Base-by-base conservation (phyloP, 1,140 invertebrate genomes). In the Elysia chlorotica region DNA sequence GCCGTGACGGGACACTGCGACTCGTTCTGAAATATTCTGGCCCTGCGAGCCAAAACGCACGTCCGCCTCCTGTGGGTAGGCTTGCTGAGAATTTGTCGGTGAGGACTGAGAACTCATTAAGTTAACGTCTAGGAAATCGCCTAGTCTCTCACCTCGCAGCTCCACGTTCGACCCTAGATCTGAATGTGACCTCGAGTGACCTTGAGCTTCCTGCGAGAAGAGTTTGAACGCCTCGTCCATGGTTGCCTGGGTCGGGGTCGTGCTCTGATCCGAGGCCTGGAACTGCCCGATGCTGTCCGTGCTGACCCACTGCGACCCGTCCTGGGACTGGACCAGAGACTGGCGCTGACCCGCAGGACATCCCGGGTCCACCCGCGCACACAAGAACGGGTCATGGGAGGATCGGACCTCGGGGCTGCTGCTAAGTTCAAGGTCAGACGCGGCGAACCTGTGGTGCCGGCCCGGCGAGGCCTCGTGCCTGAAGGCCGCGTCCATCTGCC, bases 401-500 rank as follows among this genome's bases (percentile, higher is more conserved):
- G 35, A 3, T 33, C 23, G 28, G 25, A 35, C 33, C 23, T 63
- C 61, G 4, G 61, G 33, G 3, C 28, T 48, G 41, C 28, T 6
- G 41, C 28, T 69, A 1, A 69, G 67, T 2, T 69, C 67, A 1
- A 59, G 67, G 67, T 69, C 67, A n/a, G 67, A 69, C 10, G 56
- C 6, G n/a, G 28, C 25, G 6, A 69, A 30, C 21, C 67, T 1
- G 21, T 65, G 63, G 41, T 65, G 63, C 30, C 38, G 63, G 23
- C 61, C 61, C 4, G 61, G 21, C 25, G 25, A n/a, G 6, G 28
- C 4, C 19, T 36, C 56, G 31, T 79, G 73, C 35, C 82, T 79
- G 71, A 85, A 85, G 5, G 83, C 82, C 25, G 76, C 74, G 48
- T 85, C 83, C 61, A 85, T 85, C 65, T 85, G 81, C 28, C 74